Base-by-base conservation (phyloP, 2,888 invertebrate genomes). In the Chaitophorus viminalis region DNA sequence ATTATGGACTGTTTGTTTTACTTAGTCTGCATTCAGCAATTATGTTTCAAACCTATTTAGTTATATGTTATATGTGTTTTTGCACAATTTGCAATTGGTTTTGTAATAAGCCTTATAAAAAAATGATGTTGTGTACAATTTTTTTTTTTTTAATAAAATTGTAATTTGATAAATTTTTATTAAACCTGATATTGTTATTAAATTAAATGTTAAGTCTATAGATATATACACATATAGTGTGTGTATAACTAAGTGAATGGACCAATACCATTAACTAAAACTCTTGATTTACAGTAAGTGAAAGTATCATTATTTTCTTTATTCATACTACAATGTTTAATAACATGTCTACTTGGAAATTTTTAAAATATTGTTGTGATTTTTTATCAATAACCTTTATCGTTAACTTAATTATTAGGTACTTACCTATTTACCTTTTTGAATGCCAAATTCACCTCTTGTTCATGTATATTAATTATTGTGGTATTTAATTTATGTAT, bases 221-320 rank as follows among this genome's bases (percentile, higher is more conserved):
- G 33, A 31, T 21, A 52, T 85, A 85, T 68, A 77, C 76, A 77
- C 46, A 82, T 52, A 46, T 31, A 46, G 21, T 9, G 46, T 84
- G 46, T 77, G 68, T 31, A 77, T 76, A 85, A 85, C 68, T 31
- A 77, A 85, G 76, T 77, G 84, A 85, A 85, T 85, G 84, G 84
- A 85, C 84, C 75, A 83, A 75, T 83, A 83, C 75, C 76, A 85
- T 85, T 68, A 33, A 84, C 75, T n/a, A n/a, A 60, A 83, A 74
- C 54, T 75, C 36, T 65, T 46, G 60, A 77, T 77, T 85, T 85
- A 77, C 84, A 77, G 76, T 77, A 87, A 87, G 74, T 81, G 81
- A 87, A 87, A 87, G 87, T 87, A 87, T 87, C 72, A 65, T 74
- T 60, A 87, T 81, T 81, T 74, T 87, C 87, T 81, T 87, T 81